These are phyloP conservation scores for Scomber japonicus DNA, from an alignment of 2,113 vertebrate species.

Conservation along the genomic window DNA sequence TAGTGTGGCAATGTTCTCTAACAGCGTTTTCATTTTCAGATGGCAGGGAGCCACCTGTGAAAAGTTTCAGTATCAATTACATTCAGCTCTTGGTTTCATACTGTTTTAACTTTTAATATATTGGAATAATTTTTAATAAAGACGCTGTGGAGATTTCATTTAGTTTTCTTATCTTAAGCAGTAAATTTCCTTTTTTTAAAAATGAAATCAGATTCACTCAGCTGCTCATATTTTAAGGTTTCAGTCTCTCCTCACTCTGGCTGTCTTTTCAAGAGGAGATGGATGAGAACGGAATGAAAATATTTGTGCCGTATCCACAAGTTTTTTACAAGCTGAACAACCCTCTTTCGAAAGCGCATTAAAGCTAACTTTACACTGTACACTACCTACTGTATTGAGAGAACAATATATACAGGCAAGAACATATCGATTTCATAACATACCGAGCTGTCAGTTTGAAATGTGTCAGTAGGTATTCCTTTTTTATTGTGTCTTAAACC, in stretches of 20 bases:
- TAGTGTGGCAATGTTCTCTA: conserved; percentile 8
- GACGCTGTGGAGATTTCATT: conserved; percentile 1
- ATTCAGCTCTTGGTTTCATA: conserved; percentile 3
- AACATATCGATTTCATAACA: not conserved
- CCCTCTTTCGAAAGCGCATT: not conserved
- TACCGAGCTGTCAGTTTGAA: conserved; percentile 8
- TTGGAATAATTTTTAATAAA: conserved; percentile 9
- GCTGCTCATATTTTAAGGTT: not conserved
- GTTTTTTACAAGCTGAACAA: not conserved
- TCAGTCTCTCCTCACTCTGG: conserved; percentile 8
- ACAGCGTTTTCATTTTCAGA: conserved; percentile 20
- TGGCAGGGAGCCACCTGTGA: conserved; percentile 1
- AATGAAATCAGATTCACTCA: conserved; percentile 2
- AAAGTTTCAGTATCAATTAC: not conserved
- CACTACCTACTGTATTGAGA: not conserved
- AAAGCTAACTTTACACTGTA: not conserved
- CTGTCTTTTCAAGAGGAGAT: not conserved
- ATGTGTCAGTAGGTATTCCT: not conserved
- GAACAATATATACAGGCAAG: not conserved
- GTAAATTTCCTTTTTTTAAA: conserved; percentile 2
- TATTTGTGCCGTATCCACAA: too few relatives aligned
- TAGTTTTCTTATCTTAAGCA: conserved; percentile 1
- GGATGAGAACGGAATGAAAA: not conserved
- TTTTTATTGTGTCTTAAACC: conserved; percentile 25
- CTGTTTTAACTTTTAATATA: not conserved